These are phyloP conservation scores for Anguilla marmorata DNA, from an alignment of 2,797 vertebrate genomes.

Conservation along the genomic window DNA sequence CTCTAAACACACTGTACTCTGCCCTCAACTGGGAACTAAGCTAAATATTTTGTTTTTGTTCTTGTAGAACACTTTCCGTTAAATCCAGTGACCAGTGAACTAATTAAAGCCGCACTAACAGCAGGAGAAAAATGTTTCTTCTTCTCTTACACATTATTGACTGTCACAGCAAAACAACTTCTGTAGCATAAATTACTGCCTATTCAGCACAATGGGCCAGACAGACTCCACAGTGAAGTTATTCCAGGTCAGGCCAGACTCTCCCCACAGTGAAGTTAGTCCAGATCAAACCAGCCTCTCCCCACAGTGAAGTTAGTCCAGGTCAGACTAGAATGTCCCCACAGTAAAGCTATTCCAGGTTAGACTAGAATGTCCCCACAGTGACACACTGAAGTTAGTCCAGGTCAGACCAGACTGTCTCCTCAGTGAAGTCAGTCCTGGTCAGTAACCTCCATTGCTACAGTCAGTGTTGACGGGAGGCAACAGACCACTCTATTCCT, in stretches of 20 bases:
- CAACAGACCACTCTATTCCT: not conserved
- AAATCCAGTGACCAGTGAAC: not conserved
- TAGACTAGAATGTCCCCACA: not conserved
- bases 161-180: not conserved
- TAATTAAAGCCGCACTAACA: not conserved
- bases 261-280: not conserved
- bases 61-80: not conserved
- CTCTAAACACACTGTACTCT: not conserved
- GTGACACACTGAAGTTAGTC: not conserved
- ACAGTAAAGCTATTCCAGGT: not conserved
- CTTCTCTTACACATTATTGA: constrained; percentile 9
- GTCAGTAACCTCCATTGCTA: not conserved
- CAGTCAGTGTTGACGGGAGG: not conserved
- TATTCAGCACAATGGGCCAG: not conserved
- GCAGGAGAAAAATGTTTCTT: not conserved
- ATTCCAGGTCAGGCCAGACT: not conserved
- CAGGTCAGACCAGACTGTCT: not conserved
- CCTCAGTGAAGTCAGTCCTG: not conserved
- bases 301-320: not conserved
- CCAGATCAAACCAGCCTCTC: not conserved
- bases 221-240: not conserved
- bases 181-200: not conserved
- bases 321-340: not conserved
- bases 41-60: not conserved
- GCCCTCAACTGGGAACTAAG: not conserved